Percentiles rank a stretch among this genome's conserved stretches.
These are phyloP conservation scores for Rhynchotus rufescens DNA, from an alignment of 2,797 vertebrate genomes.

Conservation along the genomic window DNA sequence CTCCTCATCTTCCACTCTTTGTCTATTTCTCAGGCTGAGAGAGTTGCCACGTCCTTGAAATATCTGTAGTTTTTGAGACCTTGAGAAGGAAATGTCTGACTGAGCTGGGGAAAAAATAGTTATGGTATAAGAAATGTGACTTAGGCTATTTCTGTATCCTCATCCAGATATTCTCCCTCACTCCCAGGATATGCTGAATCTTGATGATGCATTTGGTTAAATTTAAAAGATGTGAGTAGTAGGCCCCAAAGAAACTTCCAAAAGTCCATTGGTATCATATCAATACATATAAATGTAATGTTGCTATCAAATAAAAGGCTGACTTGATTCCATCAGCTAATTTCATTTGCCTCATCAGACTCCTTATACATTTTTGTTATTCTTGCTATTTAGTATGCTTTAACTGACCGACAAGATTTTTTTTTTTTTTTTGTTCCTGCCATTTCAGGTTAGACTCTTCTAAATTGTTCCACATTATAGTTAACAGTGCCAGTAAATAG, in stretches of 20 bases:
- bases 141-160: background rate
- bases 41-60: background rate
- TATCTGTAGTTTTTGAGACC: background rate
- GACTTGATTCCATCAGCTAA: background rate
- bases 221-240: background rate
- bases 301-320: background rate
- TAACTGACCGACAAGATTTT: background rate
- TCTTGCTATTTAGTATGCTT: background rate
- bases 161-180: background rate
- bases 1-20: background rate
- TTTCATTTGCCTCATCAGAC: background rate
- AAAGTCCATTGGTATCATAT: background rate
- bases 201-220: rapidly evolving
- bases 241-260: background rate
- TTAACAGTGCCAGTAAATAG: background rate
- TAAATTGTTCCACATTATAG: background rate
- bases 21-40: background rate
- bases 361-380: background rate
- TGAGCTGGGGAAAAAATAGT: background rate
- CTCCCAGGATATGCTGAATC: background rate
- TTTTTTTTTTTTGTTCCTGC: background rate
- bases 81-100: background rate
- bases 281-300: too few species aligned
- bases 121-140: background rate
- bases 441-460: background rate